phyloP scores from a whole-genome alignment of 2,888 invertebrate genomes.

The Sminthurinus aureus region DNA sequence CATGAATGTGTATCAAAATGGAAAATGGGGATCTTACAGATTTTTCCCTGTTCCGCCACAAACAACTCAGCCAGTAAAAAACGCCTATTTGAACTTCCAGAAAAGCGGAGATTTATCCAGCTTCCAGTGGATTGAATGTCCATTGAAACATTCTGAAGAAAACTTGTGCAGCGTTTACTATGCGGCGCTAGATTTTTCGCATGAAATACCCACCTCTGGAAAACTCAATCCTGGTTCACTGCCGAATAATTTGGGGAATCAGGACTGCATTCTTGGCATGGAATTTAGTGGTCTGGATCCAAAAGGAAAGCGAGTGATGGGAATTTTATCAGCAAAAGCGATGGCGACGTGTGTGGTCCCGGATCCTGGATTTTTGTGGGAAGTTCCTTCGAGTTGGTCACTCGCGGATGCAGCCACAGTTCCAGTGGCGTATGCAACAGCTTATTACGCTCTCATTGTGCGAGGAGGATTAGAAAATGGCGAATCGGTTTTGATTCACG shows the following conservation, averaged over 20 bases:
- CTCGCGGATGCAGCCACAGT: conserved; percentile 73
- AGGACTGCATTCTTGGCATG: conserved; percentile 92
- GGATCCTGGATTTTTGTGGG: conserved; percentile 66
- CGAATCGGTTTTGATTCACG: conserved; percentile 87
- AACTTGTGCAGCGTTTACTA: conserved; percentile 69
- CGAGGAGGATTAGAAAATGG: no score
- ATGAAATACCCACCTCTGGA: conserved; percentile 88
- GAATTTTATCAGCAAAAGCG: conserved; percentile 86
- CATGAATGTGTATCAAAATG: conserved; percentile 59
- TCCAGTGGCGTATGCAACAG: conserved; percentile 72
- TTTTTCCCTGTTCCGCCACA: conserved; percentile 71
- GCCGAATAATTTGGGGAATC: conserved; percentile 84
- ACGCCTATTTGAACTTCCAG: conserved; percentile 93
- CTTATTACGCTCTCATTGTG: conserved; percentile 76
- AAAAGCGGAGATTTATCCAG: conserved; percentile 93
- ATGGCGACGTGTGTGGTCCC: conserved; percentile 67
- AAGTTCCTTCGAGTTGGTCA: conserved; percentile 69
- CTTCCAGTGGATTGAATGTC: conserved; percentile 91
- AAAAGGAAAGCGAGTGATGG: conserved; percentile 84
- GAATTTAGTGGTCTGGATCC: conserved; percentile 90
- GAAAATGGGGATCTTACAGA: conserved; percentile 83
- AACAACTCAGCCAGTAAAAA: conserved; percentile 62
- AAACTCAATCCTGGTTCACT: conserved; percentile 96
- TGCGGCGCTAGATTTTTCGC: conserved; percentile 91
- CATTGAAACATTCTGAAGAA: conserved; percentile 65